Base-by-base conservation (phyloP, 2,888 invertebrate genomes). In the Oligia fasciuncula region DNA sequence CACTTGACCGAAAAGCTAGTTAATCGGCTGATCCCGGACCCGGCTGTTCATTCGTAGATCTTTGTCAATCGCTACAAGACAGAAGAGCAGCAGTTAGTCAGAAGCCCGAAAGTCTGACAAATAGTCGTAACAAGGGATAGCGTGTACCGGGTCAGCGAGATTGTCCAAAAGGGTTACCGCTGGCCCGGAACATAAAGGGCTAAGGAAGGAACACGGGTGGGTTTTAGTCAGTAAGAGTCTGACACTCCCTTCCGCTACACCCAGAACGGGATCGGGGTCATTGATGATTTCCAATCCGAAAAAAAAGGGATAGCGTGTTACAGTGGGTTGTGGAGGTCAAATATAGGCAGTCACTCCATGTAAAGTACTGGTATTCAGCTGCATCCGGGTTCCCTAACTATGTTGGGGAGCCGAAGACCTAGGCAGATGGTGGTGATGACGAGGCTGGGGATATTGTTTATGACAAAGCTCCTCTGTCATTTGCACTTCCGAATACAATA, bases 401-500 rank as follows among this genome's bases (percentile, higher is more conserved):
- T 57, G 23, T 23, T 57, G 19, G 19, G 54, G 8, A 54, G 54
- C 19, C 8, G 54, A 9, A 57, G 23, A 3, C 4, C 57, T 23
- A 11, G 4, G 2, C 3, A 54, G 14, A n/a, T 40, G 9, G 29
- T 19, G 13, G n/a, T 43, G 8, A 66, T 66, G 23, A 14, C 19
- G 8, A 46, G 14, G 49, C 5, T 1, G 2, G 1, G 13, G 29
- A 43, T 3, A 35, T 66, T 66, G 2, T 14, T 40, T n/a, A 49
- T 17, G n/a, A 17, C 29, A 40, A 49, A 51, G n/a, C 8, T 19
- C 6, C 9, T 14, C n/a, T 19, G 3, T 43, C 19, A 67, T 17
- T 29, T 23, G 62, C 46, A 72, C 57, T 85, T 74, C 73, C 80
- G 11, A 78, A n/a, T 49, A 49, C n/a, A 43, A 23, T 43, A 49